Conservation (phyloP, 2,797 vertebrate genomes). For the Danio tinwini region DNA sequence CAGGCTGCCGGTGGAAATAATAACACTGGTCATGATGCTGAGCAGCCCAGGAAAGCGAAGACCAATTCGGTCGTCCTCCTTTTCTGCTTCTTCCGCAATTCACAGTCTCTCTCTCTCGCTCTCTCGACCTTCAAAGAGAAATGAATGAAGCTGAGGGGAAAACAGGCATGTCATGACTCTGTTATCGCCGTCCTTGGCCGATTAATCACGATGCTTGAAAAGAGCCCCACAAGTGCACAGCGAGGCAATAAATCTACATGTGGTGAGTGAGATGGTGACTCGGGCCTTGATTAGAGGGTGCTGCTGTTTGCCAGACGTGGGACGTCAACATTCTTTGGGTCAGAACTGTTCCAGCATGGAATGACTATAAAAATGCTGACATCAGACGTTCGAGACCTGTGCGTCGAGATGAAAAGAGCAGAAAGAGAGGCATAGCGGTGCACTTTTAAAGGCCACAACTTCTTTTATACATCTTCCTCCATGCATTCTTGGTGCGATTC, state of each 20-base stretch:
- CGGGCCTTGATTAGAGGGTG: conserved; percentile 45
- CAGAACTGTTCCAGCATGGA: conserved; percentile 22
- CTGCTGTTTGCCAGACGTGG: conserved; percentile 27
- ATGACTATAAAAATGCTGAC: conserved; percentile 32
- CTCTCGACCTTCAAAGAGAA: conserved; percentile 32
- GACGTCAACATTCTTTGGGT: conserved; percentile 33
- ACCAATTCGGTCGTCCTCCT: conserved; percentile 13
- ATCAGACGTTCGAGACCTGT: conserved; percentile 16
- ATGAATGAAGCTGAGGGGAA: conserved; percentile 11
- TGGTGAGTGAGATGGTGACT: conserved; percentile 19
- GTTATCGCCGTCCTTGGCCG: conserved; percentile 28
- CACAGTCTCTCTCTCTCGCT: conserved; percentile 5
- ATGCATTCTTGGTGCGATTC: conserved; percentile 1
- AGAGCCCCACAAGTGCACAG: conserved; percentile 15
- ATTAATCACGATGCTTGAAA: conserved; percentile 41
- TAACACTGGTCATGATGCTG: conserved; percentile 30
- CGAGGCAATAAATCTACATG: conserved; percentile 35
- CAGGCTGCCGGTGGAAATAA: conserved; percentile 51
- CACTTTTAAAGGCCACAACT: conserved; percentile 35
- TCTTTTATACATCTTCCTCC: conserved; percentile 29
- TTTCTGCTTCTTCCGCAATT: conserved; percentile 19
- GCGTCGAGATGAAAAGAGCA: conserved; percentile 3
- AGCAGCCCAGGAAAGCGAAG: conserved; percentile 33
- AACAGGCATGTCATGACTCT: conserved; percentile 36
- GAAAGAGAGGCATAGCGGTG: conserved; percentile 6